phyloP scores from a whole-genome alignment of 2,113 vertebrate species.

The Cygnus atratus region DNA sequence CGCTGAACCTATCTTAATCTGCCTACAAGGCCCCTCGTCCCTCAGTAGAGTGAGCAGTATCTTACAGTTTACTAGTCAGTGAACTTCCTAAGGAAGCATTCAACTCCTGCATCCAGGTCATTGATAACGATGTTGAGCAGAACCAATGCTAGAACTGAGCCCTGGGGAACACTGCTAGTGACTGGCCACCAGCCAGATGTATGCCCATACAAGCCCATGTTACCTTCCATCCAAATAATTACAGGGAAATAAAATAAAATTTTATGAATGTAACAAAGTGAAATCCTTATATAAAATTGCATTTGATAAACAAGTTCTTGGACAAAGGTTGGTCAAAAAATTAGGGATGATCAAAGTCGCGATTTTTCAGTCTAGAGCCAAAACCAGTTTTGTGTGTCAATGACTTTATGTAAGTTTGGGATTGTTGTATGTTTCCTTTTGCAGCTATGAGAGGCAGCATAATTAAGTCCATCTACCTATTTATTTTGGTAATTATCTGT shows the following conservation, averaged over 20 bases:
- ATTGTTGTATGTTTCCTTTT: background rate
- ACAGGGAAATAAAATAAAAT: background rate
- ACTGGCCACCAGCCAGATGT: background rate
- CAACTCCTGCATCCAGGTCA: background rate
- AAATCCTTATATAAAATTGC: background rate
- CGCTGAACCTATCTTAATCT: background rate
- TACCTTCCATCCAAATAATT: background rate
- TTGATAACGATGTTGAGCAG: background rate
- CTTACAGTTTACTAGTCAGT: background rate
- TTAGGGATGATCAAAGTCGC: background rate
- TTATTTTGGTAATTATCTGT: background rate
- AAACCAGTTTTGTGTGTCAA: background rate
- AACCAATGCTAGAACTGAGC: background rate
- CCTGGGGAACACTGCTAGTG: rapidly evolving
- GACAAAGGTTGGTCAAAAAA: background rate
- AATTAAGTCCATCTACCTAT: background rate
- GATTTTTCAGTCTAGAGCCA: background rate
- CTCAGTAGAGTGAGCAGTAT: background rate
- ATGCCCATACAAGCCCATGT: background rate
- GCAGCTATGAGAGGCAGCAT: background rate
- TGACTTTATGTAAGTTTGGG: background rate
- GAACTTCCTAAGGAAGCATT: background rate
- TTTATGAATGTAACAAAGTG: background rate
- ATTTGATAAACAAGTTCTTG: background rate
- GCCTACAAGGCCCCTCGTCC: background rate